Evolutionary conservation across 2,797 vertebrate genomes (phyloP).

Genomic region (Netta rufina): DNA sequence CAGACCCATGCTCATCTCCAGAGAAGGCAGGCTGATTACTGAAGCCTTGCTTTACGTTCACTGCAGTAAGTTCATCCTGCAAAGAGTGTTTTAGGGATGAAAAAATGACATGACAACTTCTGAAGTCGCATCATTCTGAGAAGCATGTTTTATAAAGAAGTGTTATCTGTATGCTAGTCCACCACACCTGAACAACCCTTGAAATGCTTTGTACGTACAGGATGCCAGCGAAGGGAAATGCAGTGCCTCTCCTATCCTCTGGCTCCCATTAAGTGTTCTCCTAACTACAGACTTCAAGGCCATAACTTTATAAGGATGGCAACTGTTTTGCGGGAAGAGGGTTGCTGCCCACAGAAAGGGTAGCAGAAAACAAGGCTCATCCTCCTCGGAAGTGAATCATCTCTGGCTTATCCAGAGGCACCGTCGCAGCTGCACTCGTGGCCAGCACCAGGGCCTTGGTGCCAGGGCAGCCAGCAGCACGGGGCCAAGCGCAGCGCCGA

Average conservation of each 20-base stretch:
- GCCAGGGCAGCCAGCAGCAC: background rate
- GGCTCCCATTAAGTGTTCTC: rapidly evolving
- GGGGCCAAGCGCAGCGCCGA: background rate
- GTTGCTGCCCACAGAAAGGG: background rate
- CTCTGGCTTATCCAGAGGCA: background rate
- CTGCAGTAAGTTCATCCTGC: conserved; percentile 81
- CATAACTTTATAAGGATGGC: rapidly evolving
- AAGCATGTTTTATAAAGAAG: background rate
- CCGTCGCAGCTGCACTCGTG: too few species aligned
- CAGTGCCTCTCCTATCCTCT: background rate
- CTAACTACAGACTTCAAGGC: background rate
- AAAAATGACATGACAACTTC: background rate
- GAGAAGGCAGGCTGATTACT: conserved; percentile 81
- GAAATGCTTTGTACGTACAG: background rate
- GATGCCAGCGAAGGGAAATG: background rate
- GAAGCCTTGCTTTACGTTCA: conserved; percentile 83
- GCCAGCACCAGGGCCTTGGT: too few species aligned
- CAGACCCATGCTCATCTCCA: conserved; percentile 80
- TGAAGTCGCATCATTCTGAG: background rate
- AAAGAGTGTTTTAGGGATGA: background rate
- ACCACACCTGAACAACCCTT: background rate
- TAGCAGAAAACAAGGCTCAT: background rate
- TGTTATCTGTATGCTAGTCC: rapidly evolving
- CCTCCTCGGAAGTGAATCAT: background rate
- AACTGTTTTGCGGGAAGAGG: background rate